phyloP scores from a whole-genome alignment of 2,888 invertebrate genomes.

The Tortricodes alternella region DNA sequence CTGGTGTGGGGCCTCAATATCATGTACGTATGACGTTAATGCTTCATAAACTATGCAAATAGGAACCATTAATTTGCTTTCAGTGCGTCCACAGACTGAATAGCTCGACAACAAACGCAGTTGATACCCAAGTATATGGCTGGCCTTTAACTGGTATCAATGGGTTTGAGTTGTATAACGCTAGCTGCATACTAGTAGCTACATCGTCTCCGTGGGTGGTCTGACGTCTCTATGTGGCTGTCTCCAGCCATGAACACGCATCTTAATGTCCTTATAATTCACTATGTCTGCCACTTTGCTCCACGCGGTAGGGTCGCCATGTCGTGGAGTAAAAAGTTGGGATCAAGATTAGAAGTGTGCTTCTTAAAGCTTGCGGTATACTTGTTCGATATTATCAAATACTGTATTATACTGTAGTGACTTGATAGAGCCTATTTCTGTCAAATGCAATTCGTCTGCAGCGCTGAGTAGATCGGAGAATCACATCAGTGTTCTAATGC shows the following conservation, averaged over 20 bases:
- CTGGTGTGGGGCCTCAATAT: conserved; percentile 10
- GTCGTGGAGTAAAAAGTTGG: conserved; percentile 21
- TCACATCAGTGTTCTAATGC: too few species aligned
- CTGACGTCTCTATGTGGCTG: conserved; percentile 70
- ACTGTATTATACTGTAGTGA: too few species aligned
- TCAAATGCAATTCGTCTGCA: too few species aligned
- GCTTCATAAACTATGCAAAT: conserved; percentile 21
- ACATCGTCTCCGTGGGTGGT: conserved; percentile 64
- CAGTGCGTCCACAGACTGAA: conserved; percentile 9
- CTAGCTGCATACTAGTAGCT: conserved; percentile 40
- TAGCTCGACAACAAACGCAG: conserved; percentile 11
- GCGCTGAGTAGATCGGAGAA: too few species aligned
- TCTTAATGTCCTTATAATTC: conserved; percentile 78
- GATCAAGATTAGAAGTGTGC: conserved; percentile 6
- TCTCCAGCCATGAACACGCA: conserved; percentile 57
- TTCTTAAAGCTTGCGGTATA: not conserved
- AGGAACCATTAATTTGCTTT: conserved; percentile 14
- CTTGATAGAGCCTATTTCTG: too few species aligned
- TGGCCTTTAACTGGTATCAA: conserved; percentile 28
- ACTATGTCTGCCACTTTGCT: conserved; percentile 69
- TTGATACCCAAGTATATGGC: conserved; percentile 17
- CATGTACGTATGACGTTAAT: conserved; percentile 10
- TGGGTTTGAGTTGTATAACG: conserved; percentile 20
- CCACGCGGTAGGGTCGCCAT: conserved; percentile 43
- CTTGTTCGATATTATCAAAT: too few species aligned